phyloP scores from a whole-genome alignment of 53 echinoderm and acorn worm genomes.

The Antedon mediterranea region DNA sequence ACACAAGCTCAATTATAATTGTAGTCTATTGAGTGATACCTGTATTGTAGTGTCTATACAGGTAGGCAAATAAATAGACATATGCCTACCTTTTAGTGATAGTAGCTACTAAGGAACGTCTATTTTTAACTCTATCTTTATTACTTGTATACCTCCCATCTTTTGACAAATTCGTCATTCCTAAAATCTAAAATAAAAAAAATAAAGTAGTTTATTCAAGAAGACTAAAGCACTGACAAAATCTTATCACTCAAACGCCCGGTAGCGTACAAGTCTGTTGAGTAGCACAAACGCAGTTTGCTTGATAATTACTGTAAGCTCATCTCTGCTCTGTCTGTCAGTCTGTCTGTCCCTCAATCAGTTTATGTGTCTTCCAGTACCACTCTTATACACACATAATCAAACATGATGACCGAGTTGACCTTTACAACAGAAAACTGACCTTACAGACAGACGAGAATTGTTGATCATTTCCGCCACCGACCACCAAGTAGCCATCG shows the following conservation, averaged over 20 bases:
- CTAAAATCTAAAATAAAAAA: constrained; percentile 23
- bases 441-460: constrained; percentile 76
- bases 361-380: too few relatives aligned
- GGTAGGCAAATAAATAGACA: neutral
- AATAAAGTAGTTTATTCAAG: neutral
- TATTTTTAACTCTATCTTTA: constrained; percentile 38
- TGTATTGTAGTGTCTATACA: neutral
- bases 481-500: constrained; percentile 49
- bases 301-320: too few relatives aligned
- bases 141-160: constrained; percentile 46
- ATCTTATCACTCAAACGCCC: too few relatives aligned
- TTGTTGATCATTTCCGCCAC: constrained; percentile 56
- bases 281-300: too few relatives aligned
- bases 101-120: constrained; percentile 32
- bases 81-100: constrained; percentile 47
- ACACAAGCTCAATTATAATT: too few relatives aligned
- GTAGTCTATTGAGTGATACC: too few relatives aligned
- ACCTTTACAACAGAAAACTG: neutral
- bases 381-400: too few relatives aligned
- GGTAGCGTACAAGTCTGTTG: too few relatives aligned
- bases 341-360: too few relatives aligned
- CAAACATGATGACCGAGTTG: too few relatives aligned
- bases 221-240: too few relatives aligned
- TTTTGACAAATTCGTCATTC: constrained; percentile 21
- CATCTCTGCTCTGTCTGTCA: too few relatives aligned